Percentiles rank a stretch among this genome's conserved stretches.
Evolutionary conservation across 2,113 vertebrate species (phyloP).

Genomic region (Lota lota): DNA sequence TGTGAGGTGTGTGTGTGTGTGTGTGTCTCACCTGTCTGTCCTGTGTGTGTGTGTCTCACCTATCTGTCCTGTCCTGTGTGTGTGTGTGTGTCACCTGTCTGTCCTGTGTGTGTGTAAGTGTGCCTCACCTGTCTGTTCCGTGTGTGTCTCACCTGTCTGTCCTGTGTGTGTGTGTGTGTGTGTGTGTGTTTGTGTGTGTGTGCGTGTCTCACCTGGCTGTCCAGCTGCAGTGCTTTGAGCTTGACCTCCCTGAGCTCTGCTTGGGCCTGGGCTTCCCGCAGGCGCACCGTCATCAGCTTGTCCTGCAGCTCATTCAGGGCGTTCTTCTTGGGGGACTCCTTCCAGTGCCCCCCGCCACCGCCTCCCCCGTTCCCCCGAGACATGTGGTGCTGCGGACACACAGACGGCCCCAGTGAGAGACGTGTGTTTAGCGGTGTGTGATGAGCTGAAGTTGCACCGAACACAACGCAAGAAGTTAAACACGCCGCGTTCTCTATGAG

Average conservation of each 20-base stretch:
- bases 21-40: not conserved
- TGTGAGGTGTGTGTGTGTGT: too few species aligned
- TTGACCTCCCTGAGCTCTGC: conserved; percentile 85
- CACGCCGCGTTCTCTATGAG: too few species aligned
- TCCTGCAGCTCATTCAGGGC: conserved; percentile 87
- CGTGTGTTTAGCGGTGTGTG: not conserved
- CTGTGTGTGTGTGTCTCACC: too few species aligned
- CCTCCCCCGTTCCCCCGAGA: conserved; percentile 64
- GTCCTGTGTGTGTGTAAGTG: too few species aligned
- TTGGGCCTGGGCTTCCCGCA: conserved; percentile 87
- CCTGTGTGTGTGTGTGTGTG: not conserved
- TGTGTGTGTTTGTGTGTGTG: not conserved
- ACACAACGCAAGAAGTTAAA: not conserved
- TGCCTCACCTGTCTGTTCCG: too few species aligned
- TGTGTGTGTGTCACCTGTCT: too few species aligned
- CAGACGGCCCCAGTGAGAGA: not conserved
- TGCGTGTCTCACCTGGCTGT: conserved; percentile 80
- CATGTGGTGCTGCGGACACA: conserved; percentile 75
- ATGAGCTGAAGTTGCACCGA: not conserved
- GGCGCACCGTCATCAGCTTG: conserved; percentile 83
- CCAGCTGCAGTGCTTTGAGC: conserved; percentile 83
- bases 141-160: not conserved
- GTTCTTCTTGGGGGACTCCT: conserved; percentile 88
- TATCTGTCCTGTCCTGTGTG: too few species aligned
- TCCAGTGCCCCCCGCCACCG: conserved; percentile 82